phyloP scores from a whole-genome alignment of 2,888 invertebrate genomes.

The Platynereis dumerilii region DNA sequence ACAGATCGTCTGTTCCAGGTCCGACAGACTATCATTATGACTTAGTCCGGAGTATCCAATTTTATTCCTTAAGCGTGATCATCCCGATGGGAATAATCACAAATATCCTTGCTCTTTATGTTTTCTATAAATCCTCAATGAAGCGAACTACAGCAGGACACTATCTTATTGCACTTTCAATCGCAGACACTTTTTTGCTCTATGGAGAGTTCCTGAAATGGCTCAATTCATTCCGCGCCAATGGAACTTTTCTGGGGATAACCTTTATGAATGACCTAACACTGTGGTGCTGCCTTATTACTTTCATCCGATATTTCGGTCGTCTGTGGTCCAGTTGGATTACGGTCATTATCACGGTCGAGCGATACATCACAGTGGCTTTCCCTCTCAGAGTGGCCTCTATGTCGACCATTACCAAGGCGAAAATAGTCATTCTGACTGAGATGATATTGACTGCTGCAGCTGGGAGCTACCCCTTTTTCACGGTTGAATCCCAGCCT shows the following conservation, averaged over 20 bases:
- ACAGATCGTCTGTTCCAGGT: neutral
- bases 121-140: slow-evolving; percentile 20
- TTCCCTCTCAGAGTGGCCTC: slow-evolving; percentile 19
- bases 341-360: slow-evolving; percentile 23
- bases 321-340: slow-evolving; percentile 22
- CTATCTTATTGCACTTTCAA: slow-evolving; percentile 21
- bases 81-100: slow-evolving; percentile 22
- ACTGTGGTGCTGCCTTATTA: slow-evolving; percentile 19
- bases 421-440: slow-evolving; percentile 17
- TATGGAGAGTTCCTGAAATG: slow-evolving; percentile 18
- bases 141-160: slow-evolving; percentile 20
- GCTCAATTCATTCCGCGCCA: slow-evolving; percentile 11
- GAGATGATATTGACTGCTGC: slow-evolving; percentile 13
- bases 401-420: slow-evolving; percentile 20
- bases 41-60: slow-evolving; percentile 11
- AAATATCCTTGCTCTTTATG: slow-evolving; percentile 20
- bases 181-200: slow-evolving; percentile 18
- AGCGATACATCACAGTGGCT: slow-evolving; percentile 20
- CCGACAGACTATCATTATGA: slow-evolving; percentile 12
- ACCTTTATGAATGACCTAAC: slow-evolving; percentile 9
- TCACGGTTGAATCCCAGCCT: slow-evolving; percentile 8
- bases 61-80: slow-evolving; percentile 18
- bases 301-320: slow-evolving; percentile 12
- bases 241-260: slow-evolving; percentile 8
- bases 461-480: slow-evolving; percentile 8